phyloP scores from a whole-genome alignment of 2,113 vertebrate genomes.

The Gorsachius goisagi region DNA sequence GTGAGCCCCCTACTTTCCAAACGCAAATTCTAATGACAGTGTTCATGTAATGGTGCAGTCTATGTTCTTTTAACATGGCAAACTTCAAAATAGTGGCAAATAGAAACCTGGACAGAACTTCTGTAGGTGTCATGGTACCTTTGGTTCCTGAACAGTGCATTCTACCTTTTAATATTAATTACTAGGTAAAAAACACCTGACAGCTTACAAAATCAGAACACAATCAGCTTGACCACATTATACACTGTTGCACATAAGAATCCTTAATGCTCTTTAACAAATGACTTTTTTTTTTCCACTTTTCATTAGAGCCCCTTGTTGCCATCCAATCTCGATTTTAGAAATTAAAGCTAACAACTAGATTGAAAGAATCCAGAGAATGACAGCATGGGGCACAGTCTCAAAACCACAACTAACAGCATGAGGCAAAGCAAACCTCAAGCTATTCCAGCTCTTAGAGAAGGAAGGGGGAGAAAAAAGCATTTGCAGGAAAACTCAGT shows the following conservation, averaged over 20 bases:
- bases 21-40: not conserved
- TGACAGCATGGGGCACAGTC: conserved; percentile 77
- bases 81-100: not conserved
- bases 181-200: conserved; percentile 6
- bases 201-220: conserved; percentile 50
- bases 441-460: conserved; percentile 70
- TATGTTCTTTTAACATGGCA: not conserved
- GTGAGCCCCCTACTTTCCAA: not conserved
- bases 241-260: conserved; percentile 10
- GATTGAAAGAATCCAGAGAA: conserved; percentile 73
- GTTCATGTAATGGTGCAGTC: not conserved
- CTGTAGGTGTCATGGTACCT: not conserved
- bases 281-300: not conserved
- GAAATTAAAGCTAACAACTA: conserved; percentile 81
- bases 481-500: conserved; percentile 74
- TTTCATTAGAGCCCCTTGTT: conserved; percentile 77
- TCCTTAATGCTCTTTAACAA: conserved; percentile 74
- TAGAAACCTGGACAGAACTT: not conserved
- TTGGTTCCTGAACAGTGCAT: not conserved
- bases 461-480: conserved; percentile 17
- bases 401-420: conserved; percentile 81
- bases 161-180: conserved; percentile 47
- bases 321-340: conserved; percentile 76
- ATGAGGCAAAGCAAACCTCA: conserved; percentile 73
- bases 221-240: conserved; percentile 40